Conservation (phyloP, 2,113 vertebrate genomes). For the Anguilla rostrata region DNA sequence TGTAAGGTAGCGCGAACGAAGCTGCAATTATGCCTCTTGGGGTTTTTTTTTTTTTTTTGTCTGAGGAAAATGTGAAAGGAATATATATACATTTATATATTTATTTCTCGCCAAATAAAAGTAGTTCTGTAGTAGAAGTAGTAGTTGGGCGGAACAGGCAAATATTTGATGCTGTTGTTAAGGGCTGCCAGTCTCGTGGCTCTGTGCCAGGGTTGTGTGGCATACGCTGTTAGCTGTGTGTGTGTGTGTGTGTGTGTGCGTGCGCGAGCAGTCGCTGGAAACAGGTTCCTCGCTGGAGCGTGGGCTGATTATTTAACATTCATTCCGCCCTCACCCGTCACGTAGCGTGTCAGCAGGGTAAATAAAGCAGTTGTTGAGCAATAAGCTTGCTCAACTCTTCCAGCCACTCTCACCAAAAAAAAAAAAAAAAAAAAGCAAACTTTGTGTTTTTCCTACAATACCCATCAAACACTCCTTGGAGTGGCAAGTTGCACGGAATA, state of each 20-base stretch:
- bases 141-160: not conserved
- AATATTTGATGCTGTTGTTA: not conserved
- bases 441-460: conserved; percentile 28
- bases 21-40: not conserved
- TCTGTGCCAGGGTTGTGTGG: not conserved
- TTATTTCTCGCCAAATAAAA: not conserved
- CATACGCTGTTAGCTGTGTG: not conserved
- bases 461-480: conserved; percentile 44
- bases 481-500: conserved; percentile 35
- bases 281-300: not conserved
- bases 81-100: not conserved
- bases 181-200: not conserved
- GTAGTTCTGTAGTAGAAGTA: not conserved
- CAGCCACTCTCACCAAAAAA: not conserved
- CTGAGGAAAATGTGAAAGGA: not conserved
- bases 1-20: not conserved
- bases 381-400: not conserved
- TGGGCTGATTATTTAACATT: conserved; percentile 22
- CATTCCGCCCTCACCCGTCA: not conserved
- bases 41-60: not conserved
- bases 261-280: not conserved
- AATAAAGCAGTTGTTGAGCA: conserved; percentile 5
- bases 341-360: not conserved
- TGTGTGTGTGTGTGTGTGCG: too few species aligned
- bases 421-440: not conserved